Percentiles rank a stretch among this genome's conserved stretches.
phyloP scores from a whole-genome alignment of 2,888 invertebrate genomes.

The Drosophila siamana region DNA sequence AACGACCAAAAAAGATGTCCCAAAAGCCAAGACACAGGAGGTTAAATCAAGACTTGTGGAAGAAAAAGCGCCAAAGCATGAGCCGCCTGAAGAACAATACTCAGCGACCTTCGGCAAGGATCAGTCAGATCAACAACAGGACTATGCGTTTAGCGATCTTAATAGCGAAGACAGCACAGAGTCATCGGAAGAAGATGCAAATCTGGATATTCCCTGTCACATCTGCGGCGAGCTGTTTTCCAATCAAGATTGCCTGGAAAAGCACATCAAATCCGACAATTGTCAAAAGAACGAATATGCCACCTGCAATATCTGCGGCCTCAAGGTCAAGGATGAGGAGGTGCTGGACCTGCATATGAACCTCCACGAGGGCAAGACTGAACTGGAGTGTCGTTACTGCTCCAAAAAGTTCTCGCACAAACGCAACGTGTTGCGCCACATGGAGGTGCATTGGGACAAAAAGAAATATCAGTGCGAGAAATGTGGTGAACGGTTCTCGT shows the following conservation, averaged over 20 bases:
- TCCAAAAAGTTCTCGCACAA: conserved; percentile 79
- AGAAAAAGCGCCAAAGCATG: conserved; percentile 1
- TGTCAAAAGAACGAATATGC: conserved; percentile 66
- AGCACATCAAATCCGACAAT: conserved; percentile 66
- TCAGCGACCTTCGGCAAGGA: conserved; percentile 23
- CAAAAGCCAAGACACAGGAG: conserved; percentile 36
- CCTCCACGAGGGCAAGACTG: conserved; percentile 82
- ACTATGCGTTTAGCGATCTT: conserved; percentile 48
- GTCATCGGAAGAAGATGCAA: conserved; percentile 55
- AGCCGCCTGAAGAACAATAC: conserved; percentile 20
- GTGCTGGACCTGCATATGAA: conserved; percentile 83
- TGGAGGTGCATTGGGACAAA: conserved; percentile 83
- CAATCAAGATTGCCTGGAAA: conserved; percentile 61
- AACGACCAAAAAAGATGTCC: conserved; percentile 27
- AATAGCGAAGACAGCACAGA: conserved; percentile 48
- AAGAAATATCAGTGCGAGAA: conserved; percentile 84
- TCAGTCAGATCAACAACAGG: conserved; percentile 13
- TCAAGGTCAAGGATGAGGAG: conserved; percentile 80
- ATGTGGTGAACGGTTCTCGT: conserved; percentile 82
- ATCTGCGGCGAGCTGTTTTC: conserved; percentile 69
- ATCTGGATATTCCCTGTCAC: conserved; percentile 65
- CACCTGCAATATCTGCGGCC: conserved; percentile 68
- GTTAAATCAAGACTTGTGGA: conserved; percentile 8
- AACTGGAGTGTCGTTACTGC: conserved; percentile 82
- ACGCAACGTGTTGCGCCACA: conserved; percentile 81